phyloP scores from a whole-genome alignment of 2,113 vertebrate species.

The Sorex araneus region DNA sequence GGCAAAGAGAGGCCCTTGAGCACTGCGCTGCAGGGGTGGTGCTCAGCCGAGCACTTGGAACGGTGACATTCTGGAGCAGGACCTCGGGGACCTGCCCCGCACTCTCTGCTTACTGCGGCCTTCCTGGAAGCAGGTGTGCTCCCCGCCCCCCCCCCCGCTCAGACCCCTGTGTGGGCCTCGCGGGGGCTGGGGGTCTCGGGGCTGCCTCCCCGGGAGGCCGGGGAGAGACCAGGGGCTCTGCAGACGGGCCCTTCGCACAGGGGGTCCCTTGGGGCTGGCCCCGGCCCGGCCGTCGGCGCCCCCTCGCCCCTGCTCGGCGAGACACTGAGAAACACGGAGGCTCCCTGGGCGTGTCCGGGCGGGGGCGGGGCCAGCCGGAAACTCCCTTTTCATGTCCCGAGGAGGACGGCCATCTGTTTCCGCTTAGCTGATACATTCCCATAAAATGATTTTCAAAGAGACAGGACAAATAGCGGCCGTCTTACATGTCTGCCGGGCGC shows the following conservation, averaged over 20 bases:
- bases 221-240: slow-evolving; percentile 86
- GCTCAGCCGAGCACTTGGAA: too few species aligned
- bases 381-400: slow-evolving; percentile 88
- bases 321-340: slow-evolving; percentile 85
- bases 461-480: slow-evolving; percentile 89
- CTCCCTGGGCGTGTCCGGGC: slow-evolving; percentile 86
- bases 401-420: slow-evolving; percentile 90
- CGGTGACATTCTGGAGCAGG: too few species aligned
- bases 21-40: fast-evolving
- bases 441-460: slow-evolving; percentile 93
- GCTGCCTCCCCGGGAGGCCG: slow-evolving; percentile 85
- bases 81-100: not conserved
- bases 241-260: slow-evolving; percentile 90
- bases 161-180: too few species aligned
- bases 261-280: slow-evolving; percentile 91
- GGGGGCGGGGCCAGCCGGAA: slow-evolving; percentile 67
- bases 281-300: slow-evolving; percentile 82
- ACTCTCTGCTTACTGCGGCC: not conserved
- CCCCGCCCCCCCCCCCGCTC: too few species aligned
- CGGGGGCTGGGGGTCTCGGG: not conserved
- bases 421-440: slow-evolving; percentile 92
- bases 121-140: not conserved
- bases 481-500: slow-evolving; percentile 88
- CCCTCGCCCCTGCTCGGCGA: slow-evolving; percentile 83
- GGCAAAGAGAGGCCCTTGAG: not conserved